These are phyloP conservation scores for Passer montanus DNA, from an alignment of 2,113 vertebrate species.

Conservation along the genomic window DNA sequence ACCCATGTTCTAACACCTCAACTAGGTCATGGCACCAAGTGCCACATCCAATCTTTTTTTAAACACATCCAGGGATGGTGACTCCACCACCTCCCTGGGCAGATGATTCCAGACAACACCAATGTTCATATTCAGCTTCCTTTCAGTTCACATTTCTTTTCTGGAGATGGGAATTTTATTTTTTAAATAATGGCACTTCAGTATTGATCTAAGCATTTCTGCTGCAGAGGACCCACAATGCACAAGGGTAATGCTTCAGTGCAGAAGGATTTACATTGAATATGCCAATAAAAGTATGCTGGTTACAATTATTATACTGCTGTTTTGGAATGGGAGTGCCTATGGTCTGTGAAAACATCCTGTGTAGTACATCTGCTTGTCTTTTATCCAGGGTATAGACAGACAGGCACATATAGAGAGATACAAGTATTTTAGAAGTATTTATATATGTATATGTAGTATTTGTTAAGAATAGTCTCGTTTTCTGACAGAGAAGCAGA, in stretches of 20 bases:
- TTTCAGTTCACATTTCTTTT: background rate
- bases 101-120: background rate
- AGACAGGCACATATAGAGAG: background rate
- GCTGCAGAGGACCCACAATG: background rate
- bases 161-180: background rate
- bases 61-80: too few species aligned
- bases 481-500: background rate
- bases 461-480: background rate
- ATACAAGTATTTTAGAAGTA: background rate
- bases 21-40: too few species aligned
- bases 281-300: background rate
- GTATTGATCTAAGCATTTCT: background rate
- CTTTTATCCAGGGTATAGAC: background rate
- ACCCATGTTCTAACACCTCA: too few species aligned
- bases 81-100: too few species aligned
- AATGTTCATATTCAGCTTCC: background rate
- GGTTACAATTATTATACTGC: background rate
- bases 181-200: background rate
- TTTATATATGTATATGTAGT: background rate
- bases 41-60: too few species aligned
- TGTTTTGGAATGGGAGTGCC: background rate
- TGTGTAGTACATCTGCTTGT: background rate
- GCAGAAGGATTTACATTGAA: background rate
- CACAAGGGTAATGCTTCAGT: background rate
- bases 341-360: background rate